phyloP scores from a whole-genome alignment of 2,113 vertebrate species.

The Microtus montanus region DNA sequence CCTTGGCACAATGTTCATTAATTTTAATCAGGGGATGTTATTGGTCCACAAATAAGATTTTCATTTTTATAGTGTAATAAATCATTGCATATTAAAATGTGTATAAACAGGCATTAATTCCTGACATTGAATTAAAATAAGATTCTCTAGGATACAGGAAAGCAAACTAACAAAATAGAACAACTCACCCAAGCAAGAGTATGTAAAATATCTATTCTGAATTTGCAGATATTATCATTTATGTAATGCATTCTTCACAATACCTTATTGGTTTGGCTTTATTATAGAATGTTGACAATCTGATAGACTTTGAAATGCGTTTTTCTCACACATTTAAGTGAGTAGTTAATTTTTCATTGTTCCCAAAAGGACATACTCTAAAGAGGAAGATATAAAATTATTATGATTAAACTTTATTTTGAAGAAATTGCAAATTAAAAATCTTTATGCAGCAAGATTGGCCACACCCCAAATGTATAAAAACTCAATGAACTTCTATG shows the following conservation, averaged over 20 bases:
- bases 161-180: not conserved
- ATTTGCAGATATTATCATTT: not conserved
- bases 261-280: constrained; percentile 8
- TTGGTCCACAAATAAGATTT: not conserved
- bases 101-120: not conserved
- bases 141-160: not conserved
- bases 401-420: not conserved
- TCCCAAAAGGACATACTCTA: not conserved
- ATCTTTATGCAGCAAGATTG: not conserved
- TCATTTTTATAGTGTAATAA: not conserved
- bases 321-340: not conserved
- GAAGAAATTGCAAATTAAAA: not conserved
- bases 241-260: not conserved
- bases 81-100: not conserved
- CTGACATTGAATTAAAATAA: not conserved
- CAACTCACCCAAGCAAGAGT: accelerated
- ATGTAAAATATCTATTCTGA: not conserved
- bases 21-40: not conserved
- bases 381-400: not conserved
- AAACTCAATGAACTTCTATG: not conserved
- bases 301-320: not conserved
- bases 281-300: not conserved
- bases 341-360: not conserved
- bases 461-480: not conserved
- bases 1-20: not conserved